Conservation (phyloP, 2,797 vertebrate species). For the Gambelia wislizenii region DNA sequence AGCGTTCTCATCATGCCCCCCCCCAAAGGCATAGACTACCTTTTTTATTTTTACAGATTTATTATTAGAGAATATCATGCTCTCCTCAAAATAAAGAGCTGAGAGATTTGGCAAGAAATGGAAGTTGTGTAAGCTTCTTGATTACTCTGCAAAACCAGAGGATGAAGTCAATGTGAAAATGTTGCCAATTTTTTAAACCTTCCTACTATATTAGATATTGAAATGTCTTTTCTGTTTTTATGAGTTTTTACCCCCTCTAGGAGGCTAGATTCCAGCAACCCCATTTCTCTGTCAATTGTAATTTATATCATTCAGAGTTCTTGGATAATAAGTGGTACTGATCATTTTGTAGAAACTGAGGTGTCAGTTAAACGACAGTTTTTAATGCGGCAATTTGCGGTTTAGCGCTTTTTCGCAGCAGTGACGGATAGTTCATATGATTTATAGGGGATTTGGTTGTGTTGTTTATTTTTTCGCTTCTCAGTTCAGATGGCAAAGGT, state of each 20-base stretch:
- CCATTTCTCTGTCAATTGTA: background rate
- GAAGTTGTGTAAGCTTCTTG: background rate
- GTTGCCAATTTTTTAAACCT: background rate
- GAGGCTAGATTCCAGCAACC: slow-evolving; percentile 7
- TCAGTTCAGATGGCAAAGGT: no score
- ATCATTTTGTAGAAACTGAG: background rate
- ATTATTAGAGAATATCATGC: slow-evolving; percentile 16
- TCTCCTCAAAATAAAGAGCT: slow-evolving; percentile 4
- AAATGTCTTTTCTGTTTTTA: slow-evolving; percentile 19
- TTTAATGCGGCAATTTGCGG: no score
- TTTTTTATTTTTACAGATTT: slow-evolving; percentile 15
- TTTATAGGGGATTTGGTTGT: no score
- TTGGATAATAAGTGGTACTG: slow-evolving; percentile 6
- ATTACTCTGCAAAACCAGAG: slow-evolving; percentile 14
- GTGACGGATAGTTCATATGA: no score
- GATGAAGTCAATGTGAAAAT: slow-evolving; percentile 11
- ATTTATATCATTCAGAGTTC: slow-evolving; percentile 15
- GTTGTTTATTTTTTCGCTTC: no score
- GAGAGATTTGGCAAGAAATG: background rate
- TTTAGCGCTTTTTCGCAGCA: no score
- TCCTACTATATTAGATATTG: background rate
- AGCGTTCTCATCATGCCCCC: background rate
- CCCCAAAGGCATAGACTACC: background rate
- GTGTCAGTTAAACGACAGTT: no score
- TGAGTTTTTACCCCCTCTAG: background rate